Evolutionary conservation across 2,797 vertebrate species (phyloP).

Genomic region (Carapus acus): DNA sequence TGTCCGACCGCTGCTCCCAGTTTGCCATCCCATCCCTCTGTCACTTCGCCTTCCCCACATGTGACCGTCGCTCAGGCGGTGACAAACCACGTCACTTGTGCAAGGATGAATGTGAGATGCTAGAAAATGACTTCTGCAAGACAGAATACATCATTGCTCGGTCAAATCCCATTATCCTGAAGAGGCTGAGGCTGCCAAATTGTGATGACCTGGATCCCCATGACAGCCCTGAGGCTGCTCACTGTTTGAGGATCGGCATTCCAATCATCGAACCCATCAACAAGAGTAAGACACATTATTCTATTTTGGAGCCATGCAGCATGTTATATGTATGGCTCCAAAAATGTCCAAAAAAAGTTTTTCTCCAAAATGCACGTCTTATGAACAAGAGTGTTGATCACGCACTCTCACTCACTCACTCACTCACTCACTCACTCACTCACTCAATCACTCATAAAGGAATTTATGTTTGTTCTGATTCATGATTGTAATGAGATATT

Average conservation of each 20-base stretch:
- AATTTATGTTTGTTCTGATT: too few species aligned
- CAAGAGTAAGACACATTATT: slow-evolving; percentile 82
- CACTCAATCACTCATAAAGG: too few species aligned
- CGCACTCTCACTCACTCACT: too few species aligned
- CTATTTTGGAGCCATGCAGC: too few species aligned
- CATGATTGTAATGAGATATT: too few species aligned
- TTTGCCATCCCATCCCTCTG: slow-evolving; percentile 97
- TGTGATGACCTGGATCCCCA: slow-evolving; percentile 89
- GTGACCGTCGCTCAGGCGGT: slow-evolving; percentile 79
- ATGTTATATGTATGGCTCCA: too few species aligned
- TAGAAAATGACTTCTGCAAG: slow-evolving; percentile 96
- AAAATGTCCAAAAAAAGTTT: too few species aligned
- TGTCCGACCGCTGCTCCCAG: slow-evolving; percentile 95
- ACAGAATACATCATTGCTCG: slow-evolving; percentile 97
- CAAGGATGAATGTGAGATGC: slow-evolving; percentile 94
- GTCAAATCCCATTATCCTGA: slow-evolving; percentile 93
- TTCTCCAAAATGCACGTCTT: too few species aligned
- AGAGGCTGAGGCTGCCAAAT: slow-evolving; percentile 93
- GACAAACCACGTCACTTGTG: slow-evolving; percentile 93
- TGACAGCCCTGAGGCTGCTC: slow-evolving; percentile 85
- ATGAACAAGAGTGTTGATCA: too few species aligned
- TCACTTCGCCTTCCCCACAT: slow-evolving; percentile 96
- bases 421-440: too few species aligned
- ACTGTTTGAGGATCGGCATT: slow-evolving; percentile 93
- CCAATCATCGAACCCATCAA: slow-evolving; percentile 95